Evolutionary conservation across 2,888 invertebrate species (phyloP), one percentile per base, ranked within the genome.

Genomic region (Diaphora mendica): DNA sequence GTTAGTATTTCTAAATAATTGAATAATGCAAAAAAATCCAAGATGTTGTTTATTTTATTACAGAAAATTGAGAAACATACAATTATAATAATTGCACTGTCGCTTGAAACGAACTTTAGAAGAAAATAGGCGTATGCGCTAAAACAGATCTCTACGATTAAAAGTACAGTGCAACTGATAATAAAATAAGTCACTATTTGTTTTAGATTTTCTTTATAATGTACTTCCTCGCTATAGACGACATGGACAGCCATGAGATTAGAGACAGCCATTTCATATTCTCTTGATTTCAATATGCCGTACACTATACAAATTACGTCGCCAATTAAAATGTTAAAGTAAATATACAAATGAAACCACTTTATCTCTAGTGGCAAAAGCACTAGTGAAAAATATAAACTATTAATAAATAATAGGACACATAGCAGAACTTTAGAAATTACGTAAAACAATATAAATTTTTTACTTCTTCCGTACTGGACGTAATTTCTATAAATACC

Each of bases 401-500:
- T 70, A 48, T 30, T 42, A 15, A 15, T 2, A 39, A 69, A 33
- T 1, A 42, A 33, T 26, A 59, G 0, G 5, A 69, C 1, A 59
- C 39, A 30, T 8, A 42, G 0, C 39, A 62, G 3, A 39, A 59
- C 26, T 59, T 59, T 39, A 15, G 62, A 7, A 26, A 69, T 23
- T 26, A 69, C 11, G 11, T 59, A 26, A 59, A 62, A 0, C 11
- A 39, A 5, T 59, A 62, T 39, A 26, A 62, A 13, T 23, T 30
- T 2, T 62, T 59, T n/a, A 59, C 39, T 35, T 26, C 1, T 59
- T 59, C 69, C 59, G 35, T 3, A 69, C 59, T 7, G 39, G 0
- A 3, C 23, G 59, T 69, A 59, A 69, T 69, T 70, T 64, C 62
- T 62, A 42, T 64, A 70, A 20, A 70, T 44, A 33, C 62, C 44